Percentiles rank a stretch among this genome's conserved stretches.
These are phyloP conservation scores for Hyles vespertilio DNA, from an alignment of 1,140 invertebrate species.

Conservation along the genomic window DNA sequence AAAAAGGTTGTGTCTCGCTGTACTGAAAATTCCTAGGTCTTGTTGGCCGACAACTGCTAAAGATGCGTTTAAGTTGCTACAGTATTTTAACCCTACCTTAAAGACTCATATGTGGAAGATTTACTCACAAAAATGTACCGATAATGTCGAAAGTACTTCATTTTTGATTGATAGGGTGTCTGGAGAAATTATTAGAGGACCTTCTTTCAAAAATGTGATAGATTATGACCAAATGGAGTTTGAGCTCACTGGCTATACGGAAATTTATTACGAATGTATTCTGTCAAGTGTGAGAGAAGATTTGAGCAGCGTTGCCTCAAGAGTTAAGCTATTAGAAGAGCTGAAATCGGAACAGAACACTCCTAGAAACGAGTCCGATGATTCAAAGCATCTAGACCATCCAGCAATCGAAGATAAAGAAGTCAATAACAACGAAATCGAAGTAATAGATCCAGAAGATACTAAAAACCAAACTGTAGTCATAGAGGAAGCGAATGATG, in stretches of 20 bases:
- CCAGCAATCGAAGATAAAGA: constrained; percentile 11
- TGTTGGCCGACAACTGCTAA: constrained; percentile 49
- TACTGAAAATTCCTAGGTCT: constrained; percentile 46
- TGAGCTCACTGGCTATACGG: constrained; percentile 47
- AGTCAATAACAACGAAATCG: constrained; percentile 1
- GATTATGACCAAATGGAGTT: constrained; percentile 61
- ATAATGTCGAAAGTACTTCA: constrained; percentile 40
- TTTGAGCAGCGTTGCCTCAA: constrained; percentile 51
- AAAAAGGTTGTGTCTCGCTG: constrained; percentile 49
- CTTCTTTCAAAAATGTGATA: constrained; percentile 56
- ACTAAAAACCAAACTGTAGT: not conserved
- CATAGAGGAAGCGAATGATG: constrained; percentile 2
- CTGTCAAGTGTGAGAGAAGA: constrained; percentile 49
- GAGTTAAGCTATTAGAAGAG: constrained; percentile 55
- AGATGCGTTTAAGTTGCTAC: constrained; percentile 56
- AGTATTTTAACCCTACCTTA: constrained; percentile 58
- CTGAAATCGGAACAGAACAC: constrained; percentile 41
- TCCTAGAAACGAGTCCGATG: constrained; percentile 30
- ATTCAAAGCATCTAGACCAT: constrained; percentile 1
- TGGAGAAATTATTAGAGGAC: constrained; percentile 54
- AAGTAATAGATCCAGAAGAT: constrained; percentile 13
- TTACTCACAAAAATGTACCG: constrained; percentile 41
- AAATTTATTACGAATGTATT: constrained; percentile 58
- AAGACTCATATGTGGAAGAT: constrained; percentile 52
- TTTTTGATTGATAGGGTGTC: constrained; percentile 56